A percentile compares a stretch with the other conserved stretches of the same genome.
Evolutionary conservation across 1,140 invertebrate species (phyloP).

Genomic region (Melanaphis sacchari): DNA sequence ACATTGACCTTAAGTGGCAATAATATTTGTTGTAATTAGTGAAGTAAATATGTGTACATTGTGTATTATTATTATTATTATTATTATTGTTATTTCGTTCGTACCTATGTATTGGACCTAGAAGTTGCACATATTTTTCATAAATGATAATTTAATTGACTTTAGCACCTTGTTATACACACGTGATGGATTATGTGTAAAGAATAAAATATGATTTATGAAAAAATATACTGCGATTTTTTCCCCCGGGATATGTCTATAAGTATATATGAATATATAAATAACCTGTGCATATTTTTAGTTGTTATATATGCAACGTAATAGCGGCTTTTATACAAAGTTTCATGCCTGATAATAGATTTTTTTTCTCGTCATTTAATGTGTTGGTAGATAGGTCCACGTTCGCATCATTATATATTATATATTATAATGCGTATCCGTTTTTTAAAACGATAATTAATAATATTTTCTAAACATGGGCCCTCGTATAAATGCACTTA

Average conservation of each 20-base stretch:
- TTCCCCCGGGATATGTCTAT: background rate
- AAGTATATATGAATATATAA: background rate
- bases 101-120: background rate
- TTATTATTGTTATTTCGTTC: background rate
- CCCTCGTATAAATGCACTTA: background rate
- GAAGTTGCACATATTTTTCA: background rate
- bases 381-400: background rate
- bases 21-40: background rate
- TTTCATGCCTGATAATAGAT: background rate
- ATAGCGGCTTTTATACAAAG: background rate
- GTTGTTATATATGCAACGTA: background rate
- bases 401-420: background rate
- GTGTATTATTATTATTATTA: background rate
- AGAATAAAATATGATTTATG: background rate
- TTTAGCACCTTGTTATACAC: conserved; percentile 12
- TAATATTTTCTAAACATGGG: background rate
- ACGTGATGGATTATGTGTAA: background rate
- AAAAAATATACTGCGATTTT: conserved; percentile 21
- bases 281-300: background rate
- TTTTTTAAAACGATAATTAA: background rate
- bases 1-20: background rate
- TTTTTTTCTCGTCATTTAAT: background rate
- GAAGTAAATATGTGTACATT: background rate
- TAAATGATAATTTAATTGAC: conserved; percentile 6
- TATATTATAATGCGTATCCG: background rate